phyloP scores from a whole-genome alignment of 2,113 vertebrate species.

The Psammodynastes pulverulentus region DNA sequence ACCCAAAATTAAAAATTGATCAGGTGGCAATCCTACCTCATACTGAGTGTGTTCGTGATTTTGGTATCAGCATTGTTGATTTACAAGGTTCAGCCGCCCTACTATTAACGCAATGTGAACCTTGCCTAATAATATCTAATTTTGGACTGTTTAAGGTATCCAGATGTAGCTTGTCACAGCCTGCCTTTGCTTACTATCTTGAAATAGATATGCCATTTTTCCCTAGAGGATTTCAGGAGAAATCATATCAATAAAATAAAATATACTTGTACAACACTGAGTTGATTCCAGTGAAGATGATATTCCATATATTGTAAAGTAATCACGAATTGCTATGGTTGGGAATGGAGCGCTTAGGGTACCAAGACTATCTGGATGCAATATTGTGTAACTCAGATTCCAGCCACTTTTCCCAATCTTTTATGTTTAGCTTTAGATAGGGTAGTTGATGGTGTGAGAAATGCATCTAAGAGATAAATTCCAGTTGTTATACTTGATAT shows the following conservation, averaged over 20 bases:
- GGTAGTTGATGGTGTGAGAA: background rate
- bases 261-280: background rate
- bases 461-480: background rate
- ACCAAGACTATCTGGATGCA: background rate
- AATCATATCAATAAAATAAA: slow-evolving; percentile 9
- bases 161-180: background rate
- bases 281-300: background rate
- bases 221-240: background rate
- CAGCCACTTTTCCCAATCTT: background rate
- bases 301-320: background rate
- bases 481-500: background rate
- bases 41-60: background rate
- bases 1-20: slow-evolving; percentile 1
- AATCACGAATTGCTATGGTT: background rate
- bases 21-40: slow-evolving; percentile 19
- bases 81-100: background rate
- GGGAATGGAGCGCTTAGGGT: background rate
- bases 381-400: background rate
- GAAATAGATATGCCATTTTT: background rate
- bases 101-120: background rate
- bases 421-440: background rate
- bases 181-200: background rate
- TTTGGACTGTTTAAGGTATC: background rate
- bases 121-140: background rate
- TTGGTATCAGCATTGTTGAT: background rate